Evolutionary conservation across 2,797 vertebrate genomes (phyloP).

Genomic region (Scyliorhinus canicula): DNA sequence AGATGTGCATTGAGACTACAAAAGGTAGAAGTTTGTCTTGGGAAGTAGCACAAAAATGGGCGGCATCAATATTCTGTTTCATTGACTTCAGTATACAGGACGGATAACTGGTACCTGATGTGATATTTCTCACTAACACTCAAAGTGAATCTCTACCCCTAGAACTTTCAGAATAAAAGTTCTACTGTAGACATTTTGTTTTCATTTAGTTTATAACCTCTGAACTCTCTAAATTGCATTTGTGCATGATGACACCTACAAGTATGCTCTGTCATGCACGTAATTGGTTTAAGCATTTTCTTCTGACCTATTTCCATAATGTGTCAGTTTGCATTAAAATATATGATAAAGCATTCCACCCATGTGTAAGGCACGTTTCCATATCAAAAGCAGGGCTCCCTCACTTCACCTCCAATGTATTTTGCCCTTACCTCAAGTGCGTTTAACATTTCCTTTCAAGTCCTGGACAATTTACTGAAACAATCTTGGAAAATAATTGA

Average conservation of each 20-base stretch:
- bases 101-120: background rate
- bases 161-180: background rate
- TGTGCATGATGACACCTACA: background rate
- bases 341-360: background rate
- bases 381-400: background rate
- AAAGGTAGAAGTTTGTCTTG: background rate
- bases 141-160: background rate
- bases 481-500: background rate
- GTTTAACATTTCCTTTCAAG: background rate
- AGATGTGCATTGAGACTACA: background rate
- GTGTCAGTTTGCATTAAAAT: constrained; percentile 12
- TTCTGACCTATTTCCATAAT: background rate
- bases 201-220: background rate
- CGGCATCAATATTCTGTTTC: background rate
- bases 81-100: background rate
- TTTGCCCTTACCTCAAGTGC: background rate
- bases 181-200: background rate
- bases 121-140: background rate
- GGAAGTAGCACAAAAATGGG: background rate
- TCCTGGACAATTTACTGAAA: background rate
- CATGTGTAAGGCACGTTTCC: background rate
- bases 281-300: background rate
- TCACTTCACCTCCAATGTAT: background rate
- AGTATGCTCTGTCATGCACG: background rate
- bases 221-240: background rate